These are phyloP conservation scores for Mycalesis mineus DNA, from an alignment of 2,888 invertebrate genomes.

Conservation along the genomic window DNA sequence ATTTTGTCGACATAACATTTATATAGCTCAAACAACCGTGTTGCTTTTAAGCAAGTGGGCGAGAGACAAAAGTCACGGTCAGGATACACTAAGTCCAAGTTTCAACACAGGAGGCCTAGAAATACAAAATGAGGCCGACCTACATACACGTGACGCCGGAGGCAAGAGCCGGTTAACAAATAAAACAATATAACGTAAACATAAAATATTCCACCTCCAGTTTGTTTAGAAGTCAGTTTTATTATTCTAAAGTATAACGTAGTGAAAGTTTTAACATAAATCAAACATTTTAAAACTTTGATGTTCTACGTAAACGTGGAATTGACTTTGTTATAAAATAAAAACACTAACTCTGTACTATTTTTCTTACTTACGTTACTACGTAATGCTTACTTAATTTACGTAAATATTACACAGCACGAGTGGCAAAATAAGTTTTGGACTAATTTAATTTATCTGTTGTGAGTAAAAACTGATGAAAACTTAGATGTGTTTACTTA, in stretches of 20 bases:
- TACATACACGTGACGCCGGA: neutral
- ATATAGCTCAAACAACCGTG: too few species aligned
- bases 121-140: too few species aligned
- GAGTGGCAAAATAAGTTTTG: neutral
- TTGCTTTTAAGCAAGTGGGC: too few species aligned
- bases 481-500: too few species aligned
- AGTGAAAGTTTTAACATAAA: conserved; percentile 1
- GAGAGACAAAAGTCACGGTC: too few species aligned
- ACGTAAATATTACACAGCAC: neutral
- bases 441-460: neutral
- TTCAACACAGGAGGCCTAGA: too few species aligned
- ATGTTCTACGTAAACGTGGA: neutral
- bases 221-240: conserved; percentile 5
- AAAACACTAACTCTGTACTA: neutral
- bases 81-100: too few species aligned
- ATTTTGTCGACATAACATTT: too few species aligned
- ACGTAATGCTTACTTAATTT: too few species aligned
- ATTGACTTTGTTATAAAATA: conserved; percentile 2
- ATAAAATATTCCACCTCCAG: neutral
- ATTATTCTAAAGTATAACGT: conserved; percentile 1
- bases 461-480: too few species aligned
- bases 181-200: conserved; percentile 1
- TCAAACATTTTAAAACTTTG: conserved; percentile 6
- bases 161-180: neutral
- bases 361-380: too few species aligned